Conservation (phyloP, 1,140 invertebrate genomes). For the Pseudomyrmex concolor region DNA sequence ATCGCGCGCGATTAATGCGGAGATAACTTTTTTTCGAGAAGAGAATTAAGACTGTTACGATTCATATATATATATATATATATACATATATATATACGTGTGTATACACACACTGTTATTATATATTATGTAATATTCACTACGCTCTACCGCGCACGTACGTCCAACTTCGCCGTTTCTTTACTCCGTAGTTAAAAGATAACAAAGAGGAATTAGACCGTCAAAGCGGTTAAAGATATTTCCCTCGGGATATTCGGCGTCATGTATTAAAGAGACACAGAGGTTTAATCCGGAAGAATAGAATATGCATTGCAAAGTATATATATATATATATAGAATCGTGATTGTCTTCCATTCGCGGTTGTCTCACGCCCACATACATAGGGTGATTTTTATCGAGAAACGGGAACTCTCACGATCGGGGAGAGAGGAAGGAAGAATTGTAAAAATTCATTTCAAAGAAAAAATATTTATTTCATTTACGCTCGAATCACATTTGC, state of each 20-base stretch:
- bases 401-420: neutral
- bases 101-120: no score
- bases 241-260: conserved; percentile 23
- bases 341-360: conserved; percentile 43
- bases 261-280: conserved; percentile 39
- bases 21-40: neutral
- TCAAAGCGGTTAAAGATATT: conserved; percentile 54
- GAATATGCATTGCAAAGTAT: conserved; percentile 42
- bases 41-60: neutral
- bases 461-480: no score
- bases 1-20: no score
- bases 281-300: conserved; percentile 40
- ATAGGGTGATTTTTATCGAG: neutral
- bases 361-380: conserved; percentile 2
- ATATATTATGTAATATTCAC: conserved; percentile 1
- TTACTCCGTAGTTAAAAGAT: conserved; percentile 2
- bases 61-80: no score
- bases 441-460: no score
- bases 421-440: no score
- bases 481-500: no score
- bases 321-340: conserved; percentile 2
- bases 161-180: neutral
- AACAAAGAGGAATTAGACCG: conserved; percentile 20
- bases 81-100: no score
- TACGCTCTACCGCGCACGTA: neutral